phyloP scores from a whole-genome alignment of 2,888 invertebrate genomes.

The Thereva unica region DNA sequence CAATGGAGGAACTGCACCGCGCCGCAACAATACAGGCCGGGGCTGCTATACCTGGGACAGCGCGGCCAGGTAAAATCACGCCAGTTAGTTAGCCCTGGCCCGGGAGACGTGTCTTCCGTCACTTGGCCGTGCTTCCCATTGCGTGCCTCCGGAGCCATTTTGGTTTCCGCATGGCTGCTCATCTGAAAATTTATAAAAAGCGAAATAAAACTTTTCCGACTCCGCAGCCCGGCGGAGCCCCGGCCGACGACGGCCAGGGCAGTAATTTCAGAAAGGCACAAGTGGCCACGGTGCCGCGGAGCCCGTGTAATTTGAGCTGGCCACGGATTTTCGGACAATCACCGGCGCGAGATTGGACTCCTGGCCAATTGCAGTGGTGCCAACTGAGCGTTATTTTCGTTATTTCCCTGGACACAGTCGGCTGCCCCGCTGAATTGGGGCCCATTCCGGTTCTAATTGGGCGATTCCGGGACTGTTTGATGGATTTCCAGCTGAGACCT shows the following conservation, averaged over 20 bases:
- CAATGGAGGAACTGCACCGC: slow-evolving; percentile 8
- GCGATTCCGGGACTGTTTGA: slow-evolving; percentile 1
- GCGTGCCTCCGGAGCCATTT: slow-evolving; percentile 43
- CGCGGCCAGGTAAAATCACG: slow-evolving; percentile 25
- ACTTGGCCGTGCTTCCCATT: slow-evolving; percentile 39
- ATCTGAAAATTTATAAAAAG: slow-evolving; percentile 53
- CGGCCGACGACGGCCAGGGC: slow-evolving; percentile 1
- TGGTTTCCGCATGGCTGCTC: slow-evolving; percentile 58
- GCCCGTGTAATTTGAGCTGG: slow-evolving; percentile 28
- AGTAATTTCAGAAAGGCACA: slow-evolving; percentile 15
- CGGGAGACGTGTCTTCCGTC: slow-evolving; percentile 33
- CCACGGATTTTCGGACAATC: slow-evolving; percentile 33
- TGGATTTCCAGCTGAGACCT: slow-evolving; percentile 5
- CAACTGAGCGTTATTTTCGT: slow-evolving; percentile 17
- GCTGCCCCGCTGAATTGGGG: slow-evolving; percentile 23
- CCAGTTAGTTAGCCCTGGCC: slow-evolving; percentile 23
- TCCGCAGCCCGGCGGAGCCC: slow-evolving; percentile 13
- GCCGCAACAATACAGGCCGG: slow-evolving; percentile 21
- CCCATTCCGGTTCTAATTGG: slow-evolving; percentile 28
- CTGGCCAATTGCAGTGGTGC: slow-evolving; percentile 26
- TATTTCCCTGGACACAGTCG: slow-evolving; percentile 11
- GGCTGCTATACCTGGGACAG: too few relatives aligned
- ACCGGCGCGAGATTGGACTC: slow-evolving; percentile 3
- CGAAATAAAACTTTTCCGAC: slow-evolving; percentile 12
- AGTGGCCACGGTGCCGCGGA: background rate